Base-by-base conservation (phyloP, 2,113 vertebrate genomes). In the Myiopsitta monachus region DNA sequence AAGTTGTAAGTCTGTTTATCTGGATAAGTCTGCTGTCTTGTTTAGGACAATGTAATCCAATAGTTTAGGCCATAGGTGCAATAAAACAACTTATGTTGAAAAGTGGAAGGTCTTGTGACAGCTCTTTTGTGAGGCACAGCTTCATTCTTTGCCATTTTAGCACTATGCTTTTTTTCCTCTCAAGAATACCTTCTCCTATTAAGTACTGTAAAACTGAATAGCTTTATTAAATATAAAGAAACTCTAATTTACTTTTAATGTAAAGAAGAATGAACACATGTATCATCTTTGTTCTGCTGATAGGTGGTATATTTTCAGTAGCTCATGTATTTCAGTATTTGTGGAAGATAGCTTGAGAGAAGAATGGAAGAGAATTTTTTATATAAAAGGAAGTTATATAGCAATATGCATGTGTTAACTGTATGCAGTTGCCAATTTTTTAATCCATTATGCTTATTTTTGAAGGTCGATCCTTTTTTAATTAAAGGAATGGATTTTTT, bases 261-360 rank as follows among this genome's bases (percentile, higher is more conserved):
- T 49, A 78, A 93, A 63, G 66, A 87, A 74, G n/a, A 84, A 70
- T 55, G 27, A 95, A 61, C 36, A 18, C 9, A 57, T 76, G 27
- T 83, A 46, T 91, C 14, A 57, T 83, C 76, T 78, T 82, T 88
- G 67, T 90, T 90, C 94, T 90, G 51, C 79, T 96, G 94, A 82
- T 52, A 80, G 59, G 69, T 90, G 30, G 23, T 77, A 5, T 82
- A 46, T 95, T 96, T 95, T 88, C 47, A 74, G 43, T 57, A 78
- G 73, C 63, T 95, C 33, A 28, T 94, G 44, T 52, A 44, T 66
- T 94, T 87, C 64, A 88, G 3, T 94, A 39, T 91, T 67, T 70
- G 22, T 72, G 52, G n/a, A 94, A 90, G 63, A 82, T 77, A 90
- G 68, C 76, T 75, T 22, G 18, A 94, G 69, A 91, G 88, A 94